Percentiles rank a stretch among this genome's conserved stretches.
Evolutionary conservation across 2,113 vertebrate genomes (phyloP).

Genomic region (Ceyx cyanopectus): DNA sequence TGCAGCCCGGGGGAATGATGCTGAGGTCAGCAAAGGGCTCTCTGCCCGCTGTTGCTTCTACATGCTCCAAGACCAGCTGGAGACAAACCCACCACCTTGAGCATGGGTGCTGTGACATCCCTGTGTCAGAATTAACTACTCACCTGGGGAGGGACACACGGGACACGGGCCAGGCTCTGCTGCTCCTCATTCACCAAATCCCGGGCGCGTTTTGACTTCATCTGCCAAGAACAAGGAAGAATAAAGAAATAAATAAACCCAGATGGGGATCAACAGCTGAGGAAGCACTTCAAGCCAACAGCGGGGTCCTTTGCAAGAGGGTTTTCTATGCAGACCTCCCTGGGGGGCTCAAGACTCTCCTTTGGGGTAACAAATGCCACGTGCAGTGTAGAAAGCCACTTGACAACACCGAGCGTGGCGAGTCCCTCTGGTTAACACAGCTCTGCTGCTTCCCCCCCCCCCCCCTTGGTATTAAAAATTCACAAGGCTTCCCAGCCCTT

Average conservation of each 20-base stretch:
- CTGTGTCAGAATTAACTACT: rapidly evolving
- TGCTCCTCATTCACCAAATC: not conserved
- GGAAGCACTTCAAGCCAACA: not conserved
- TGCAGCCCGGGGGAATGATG: not conserved
- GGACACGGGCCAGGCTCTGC: rapidly evolving
- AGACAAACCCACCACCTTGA: rapidly evolving
- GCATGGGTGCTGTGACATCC: rapidly evolving
- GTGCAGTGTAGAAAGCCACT: not conserved
- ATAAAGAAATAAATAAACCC: not conserved
- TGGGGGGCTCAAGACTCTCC: not conserved
- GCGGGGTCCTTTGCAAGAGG: not conserved
- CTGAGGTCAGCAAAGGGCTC: not conserved
- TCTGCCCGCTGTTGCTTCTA: not conserved
- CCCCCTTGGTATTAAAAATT: constrained; percentile 73
- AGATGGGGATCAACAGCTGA: not conserved
- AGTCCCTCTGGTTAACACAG: constrained; percentile 47
- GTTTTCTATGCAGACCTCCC: not conserved
- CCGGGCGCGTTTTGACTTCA: not conserved
- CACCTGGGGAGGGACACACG: no score
- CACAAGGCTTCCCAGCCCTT: constrained; percentile 69
- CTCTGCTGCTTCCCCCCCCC: not conserved
- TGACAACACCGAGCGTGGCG: constrained; percentile 37
- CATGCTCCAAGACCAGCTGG: no score
- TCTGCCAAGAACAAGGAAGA: not conserved
- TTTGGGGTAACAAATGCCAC: not conserved